Percentiles rank a stretch among this genome's conserved stretches.
Evolutionary conservation across 2,113 vertebrate genomes (phyloP).

Genomic region (Chrysochloris asiatica): DNA sequence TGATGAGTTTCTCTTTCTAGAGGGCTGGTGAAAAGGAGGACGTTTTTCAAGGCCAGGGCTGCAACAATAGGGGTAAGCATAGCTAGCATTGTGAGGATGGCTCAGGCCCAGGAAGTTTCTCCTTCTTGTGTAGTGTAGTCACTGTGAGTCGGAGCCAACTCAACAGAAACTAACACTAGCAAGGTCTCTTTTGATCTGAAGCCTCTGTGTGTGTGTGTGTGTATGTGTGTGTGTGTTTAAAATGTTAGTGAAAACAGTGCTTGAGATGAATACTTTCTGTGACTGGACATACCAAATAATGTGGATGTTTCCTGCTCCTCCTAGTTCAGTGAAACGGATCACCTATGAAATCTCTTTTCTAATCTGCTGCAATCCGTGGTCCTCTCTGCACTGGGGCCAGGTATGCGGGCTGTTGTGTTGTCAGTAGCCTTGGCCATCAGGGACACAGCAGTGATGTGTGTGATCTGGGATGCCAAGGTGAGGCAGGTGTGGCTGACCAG

Average conservation of each 20-base stretch:
- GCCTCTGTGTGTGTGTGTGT: too few relatives aligned
- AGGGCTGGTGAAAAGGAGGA: too few relatives aligned
- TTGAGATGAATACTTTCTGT: neutral
- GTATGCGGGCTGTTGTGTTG: neutral
- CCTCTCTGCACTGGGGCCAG: neutral
- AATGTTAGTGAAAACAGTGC: neutral
- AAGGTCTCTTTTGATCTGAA: too few relatives aligned
- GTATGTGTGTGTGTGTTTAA: too few relatives aligned
- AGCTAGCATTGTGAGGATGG: too few relatives aligned
- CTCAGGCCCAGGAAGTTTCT: neutral
- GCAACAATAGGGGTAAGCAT: too few relatives aligned
- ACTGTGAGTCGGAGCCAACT: too few relatives aligned
- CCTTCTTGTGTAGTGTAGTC: too few relatives aligned
- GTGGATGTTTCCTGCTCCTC: neutral
- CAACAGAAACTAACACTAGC: too few relatives aligned
- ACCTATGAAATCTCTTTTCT: neutral
- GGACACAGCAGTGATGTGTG: neutral
- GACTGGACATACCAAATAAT: constrained; percentile 2
- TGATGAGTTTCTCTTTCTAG: neutral
- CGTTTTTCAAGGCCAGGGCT: too few relatives aligned
- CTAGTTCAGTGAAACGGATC: neutral
- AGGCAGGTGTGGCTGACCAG: neutral
- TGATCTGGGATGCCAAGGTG: neutral
- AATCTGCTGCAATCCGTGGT: accelerated
- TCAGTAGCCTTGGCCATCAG: neutral